These are phyloP conservation scores for Tribolium madens DNA, from an alignment of 1,140 invertebrate genomes.

Conservation along the genomic window DNA sequence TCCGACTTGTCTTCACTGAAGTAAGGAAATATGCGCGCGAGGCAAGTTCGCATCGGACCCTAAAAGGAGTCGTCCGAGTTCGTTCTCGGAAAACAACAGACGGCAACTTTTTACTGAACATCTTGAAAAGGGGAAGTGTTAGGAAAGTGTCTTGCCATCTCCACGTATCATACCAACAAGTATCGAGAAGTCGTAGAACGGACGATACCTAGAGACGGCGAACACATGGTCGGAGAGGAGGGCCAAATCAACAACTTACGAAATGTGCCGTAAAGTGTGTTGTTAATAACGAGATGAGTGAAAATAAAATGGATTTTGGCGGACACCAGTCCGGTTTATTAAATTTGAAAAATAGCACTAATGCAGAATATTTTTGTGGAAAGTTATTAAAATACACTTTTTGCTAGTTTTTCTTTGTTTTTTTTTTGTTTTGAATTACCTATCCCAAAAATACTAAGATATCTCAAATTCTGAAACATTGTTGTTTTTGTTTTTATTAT, in stretches of 20 bases:
- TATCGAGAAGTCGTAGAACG: conserved; percentile 45
- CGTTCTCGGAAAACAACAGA: conserved; percentile 51
- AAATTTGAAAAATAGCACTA: too few relatives aligned
- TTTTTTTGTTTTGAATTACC: too few relatives aligned
- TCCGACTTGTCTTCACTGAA: not conserved
- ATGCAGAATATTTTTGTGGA: too few relatives aligned
- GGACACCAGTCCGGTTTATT: too few relatives aligned
- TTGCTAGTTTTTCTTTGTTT: too few relatives aligned
- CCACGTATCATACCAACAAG: conserved; percentile 47
- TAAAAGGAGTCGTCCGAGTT: conserved; percentile 46
- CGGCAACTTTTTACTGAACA: conserved; percentile 43
- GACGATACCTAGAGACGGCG: conserved; percentile 15
- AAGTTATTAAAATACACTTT: too few relatives aligned
- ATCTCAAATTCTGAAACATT: too few relatives aligned
- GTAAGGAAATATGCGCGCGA: conserved; percentile 33
- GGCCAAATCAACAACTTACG: not conserved
- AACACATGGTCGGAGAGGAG: not conserved
- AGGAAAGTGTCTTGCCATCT: conserved; percentile 51
- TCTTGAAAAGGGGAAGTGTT: conserved; percentile 52
- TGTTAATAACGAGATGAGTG: too few relatives aligned
- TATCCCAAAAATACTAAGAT: too few relatives aligned
- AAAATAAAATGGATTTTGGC: too few relatives aligned
- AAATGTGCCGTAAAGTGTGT: not conserved
- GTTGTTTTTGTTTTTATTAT: too few relatives aligned
- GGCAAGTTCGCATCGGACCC: conserved; percentile 24